These are phyloP conservation scores for Tachysurus vachellii DNA, from an alignment of 2,113 vertebrate species.

Conservation along the genomic window DNA sequence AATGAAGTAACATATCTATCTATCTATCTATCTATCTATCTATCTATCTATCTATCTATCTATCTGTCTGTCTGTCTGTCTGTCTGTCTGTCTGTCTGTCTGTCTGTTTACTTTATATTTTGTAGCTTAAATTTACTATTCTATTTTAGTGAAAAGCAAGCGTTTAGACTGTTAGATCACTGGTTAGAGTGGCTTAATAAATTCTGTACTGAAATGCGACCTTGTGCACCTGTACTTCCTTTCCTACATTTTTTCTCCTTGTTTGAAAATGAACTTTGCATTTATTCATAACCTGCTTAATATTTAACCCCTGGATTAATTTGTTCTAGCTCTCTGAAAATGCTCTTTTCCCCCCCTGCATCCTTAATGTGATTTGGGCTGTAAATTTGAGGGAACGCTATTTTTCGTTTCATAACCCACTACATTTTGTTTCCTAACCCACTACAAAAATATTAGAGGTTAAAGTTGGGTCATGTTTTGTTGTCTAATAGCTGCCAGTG, in stretches of 20 bases:
- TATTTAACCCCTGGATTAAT: conserved; percentile 13
- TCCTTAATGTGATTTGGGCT: background rate
- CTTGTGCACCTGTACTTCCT: background rate
- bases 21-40: background rate
- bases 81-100: background rate
- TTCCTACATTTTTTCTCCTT: no score
- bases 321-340: background rate
- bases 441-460: background rate
- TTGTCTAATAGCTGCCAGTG: background rate
- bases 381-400: background rate
- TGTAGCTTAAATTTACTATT: background rate
- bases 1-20: background rate
- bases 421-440: background rate
- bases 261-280: background rate
- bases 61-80: background rate
- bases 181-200: background rate
- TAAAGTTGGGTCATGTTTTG: background rate
- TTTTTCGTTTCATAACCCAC: background rate
- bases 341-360: background rate
- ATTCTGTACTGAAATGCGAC: background rate
- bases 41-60: background rate
- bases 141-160: background rate
- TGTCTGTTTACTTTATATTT: background rate
- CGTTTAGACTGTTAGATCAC: no score
- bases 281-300: background rate